phyloP scores from a whole-genome alignment of 2,888 invertebrate genomes.

The Coremacera marginata region DNA sequence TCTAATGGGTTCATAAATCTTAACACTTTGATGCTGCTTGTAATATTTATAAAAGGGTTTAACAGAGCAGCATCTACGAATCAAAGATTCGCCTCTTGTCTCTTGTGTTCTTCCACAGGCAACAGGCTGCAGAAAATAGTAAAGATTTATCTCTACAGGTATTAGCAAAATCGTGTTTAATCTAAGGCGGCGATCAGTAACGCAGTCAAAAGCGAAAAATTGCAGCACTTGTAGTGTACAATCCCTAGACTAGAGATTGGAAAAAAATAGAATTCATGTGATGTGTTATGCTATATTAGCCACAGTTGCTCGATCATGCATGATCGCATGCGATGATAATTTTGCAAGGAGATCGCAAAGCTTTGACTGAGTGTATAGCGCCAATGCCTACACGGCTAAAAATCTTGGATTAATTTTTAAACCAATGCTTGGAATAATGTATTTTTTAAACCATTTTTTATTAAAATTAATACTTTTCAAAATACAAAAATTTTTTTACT shows the following conservation, averaged over 20 bases:
- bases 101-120: no score
- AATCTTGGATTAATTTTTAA: no score
- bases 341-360: conserved; percentile 21
- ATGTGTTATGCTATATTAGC: conserved; percentile 46
- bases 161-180: conserved; percentile 3
- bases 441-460: no score
- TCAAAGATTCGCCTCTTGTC: not conserved
- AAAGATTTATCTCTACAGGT: conserved; percentile 3
- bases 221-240: not conserved
- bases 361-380: conserved; percentile 41
- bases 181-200: not conserved
- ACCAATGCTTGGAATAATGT: no score
- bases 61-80: not conserved
- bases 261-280: conserved; percentile 4
- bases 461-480: no score
- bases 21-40: conserved; percentile 3
- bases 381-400: conserved; percentile 17
- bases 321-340: no score
- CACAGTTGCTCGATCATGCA: conserved; percentile 33
- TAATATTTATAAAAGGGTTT: not conserved
- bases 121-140: not conserved
- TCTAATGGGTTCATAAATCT: conserved; percentile 25
- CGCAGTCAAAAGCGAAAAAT: not conserved
- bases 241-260: not conserved
- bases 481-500: no score